A percentile compares a stretch with the other conserved stretches of the same genome.
These are phyloP conservation scores for Plutella xylostella DNA, from an alignment of 2,888 invertebrate species.

Conservation along the genomic window DNA sequence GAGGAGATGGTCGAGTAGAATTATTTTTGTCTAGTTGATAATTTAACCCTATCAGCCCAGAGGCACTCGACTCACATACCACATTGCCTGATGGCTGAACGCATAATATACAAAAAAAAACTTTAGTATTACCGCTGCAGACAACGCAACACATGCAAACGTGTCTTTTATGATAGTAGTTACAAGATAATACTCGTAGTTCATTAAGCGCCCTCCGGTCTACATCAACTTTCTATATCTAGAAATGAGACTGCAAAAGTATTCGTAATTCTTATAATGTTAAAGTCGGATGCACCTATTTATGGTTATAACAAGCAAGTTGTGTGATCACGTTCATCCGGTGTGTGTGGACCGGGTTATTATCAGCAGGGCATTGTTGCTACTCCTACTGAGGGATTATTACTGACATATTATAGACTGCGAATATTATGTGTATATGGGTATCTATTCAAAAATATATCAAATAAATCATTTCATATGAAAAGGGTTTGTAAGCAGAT, in stretches of 20 bases:
- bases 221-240: slow-evolving; percentile 28
- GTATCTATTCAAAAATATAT: no score
- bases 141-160: background rate
- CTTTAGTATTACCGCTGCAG: slow-evolving; percentile 10
- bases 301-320: slow-evolving; percentile 15
- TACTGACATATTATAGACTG: no score
- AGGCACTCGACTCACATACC: slow-evolving; percentile 26
- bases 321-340: slow-evolving; percentile 19
- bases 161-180: background rate
- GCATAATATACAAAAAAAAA: slow-evolving; percentile 11
- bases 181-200: no score
- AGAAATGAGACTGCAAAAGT: slow-evolving; percentile 22
- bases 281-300: slow-evolving; percentile 24
- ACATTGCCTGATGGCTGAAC: slow-evolving; percentile 20
- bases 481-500: no score
- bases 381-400: no score
- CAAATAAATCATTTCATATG: no score
- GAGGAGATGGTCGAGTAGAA: no score
- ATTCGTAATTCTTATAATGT: slow-evolving; percentile 27
- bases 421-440: no score
- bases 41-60: no score
- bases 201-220: no score
- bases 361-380: background rate
- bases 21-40: no score
- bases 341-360: slow-evolving; percentile 9